Evolutionary conservation across 1,140 invertebrate species (phyloP).

Genomic region (Sipha flava): DNA sequence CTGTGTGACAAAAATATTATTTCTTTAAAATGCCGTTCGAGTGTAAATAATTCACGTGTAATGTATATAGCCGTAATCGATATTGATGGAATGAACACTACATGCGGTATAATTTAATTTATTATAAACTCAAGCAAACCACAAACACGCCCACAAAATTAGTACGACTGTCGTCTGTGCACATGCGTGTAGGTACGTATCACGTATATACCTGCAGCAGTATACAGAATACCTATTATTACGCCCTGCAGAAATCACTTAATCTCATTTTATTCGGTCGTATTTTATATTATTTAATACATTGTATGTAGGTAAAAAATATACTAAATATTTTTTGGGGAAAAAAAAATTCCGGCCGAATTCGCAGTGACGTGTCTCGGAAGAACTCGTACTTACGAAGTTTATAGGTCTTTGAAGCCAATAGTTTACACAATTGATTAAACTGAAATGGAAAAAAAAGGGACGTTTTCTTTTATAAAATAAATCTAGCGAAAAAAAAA

Average conservation of each 20-base stretch:
- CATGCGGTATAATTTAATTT: no score
- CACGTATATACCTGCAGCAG: no score
- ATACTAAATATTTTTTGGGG: not conserved
- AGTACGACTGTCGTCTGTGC: no score
- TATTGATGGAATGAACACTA: no score
- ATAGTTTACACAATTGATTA: conserved; percentile 25
- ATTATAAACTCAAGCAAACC: no score
- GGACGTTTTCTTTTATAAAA: conserved; percentile 10
- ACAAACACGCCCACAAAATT: no score
- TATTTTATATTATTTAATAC: not conserved
- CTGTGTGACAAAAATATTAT: no score
- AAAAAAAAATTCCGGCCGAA: not conserved
- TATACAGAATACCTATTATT: no score
- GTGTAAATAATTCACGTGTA: no score
- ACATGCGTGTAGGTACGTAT: no score
- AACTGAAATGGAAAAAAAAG: not conserved
- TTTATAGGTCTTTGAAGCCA: conserved; percentile 9
- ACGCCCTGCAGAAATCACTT: not conserved
- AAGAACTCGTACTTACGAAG: not conserved
- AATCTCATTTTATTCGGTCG: not conserved
- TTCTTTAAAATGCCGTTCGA: no score
- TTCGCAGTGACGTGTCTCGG: not conserved
- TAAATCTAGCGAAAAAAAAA: not conserved
- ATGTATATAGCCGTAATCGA: no score
- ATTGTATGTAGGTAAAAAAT: not conserved